Conservation (phyloP, 2,113 vertebrate genomes). For the Podarcis raffonei region DNA sequence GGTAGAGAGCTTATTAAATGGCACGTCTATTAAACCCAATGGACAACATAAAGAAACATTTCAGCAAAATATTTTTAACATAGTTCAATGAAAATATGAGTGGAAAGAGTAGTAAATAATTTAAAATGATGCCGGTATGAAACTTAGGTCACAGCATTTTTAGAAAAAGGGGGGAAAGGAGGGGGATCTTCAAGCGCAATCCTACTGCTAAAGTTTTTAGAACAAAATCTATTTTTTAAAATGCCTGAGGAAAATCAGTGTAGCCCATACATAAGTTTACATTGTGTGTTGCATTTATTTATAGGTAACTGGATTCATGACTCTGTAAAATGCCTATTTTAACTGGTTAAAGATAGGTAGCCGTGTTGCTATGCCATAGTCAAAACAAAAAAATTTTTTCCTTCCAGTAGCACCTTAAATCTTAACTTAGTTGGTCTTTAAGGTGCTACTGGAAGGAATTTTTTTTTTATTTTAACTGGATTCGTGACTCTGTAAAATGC, state of each 20-base stretch:
- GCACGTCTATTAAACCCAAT: slow-evolving; percentile 76
- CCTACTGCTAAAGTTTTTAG: slow-evolving; percentile 58
- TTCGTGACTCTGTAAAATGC: neutral
- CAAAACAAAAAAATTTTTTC: too few relatives aligned
- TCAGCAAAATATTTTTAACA: slow-evolving; percentile 76
- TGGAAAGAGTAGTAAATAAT: slow-evolving; percentile 72
- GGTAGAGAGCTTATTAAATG: slow-evolving; percentile 84
- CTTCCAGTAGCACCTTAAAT: too few relatives aligned
- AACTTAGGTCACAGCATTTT: slow-evolving; percentile 53
- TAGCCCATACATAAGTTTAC: neutral
- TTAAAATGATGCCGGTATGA: slow-evolving; percentile 58
- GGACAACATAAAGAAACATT: slow-evolving; percentile 81
- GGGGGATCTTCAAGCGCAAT: slow-evolving; percentile 59
- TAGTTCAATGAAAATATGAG: slow-evolving; percentile 72
- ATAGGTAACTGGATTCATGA: neutral
- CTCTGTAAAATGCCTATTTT: neutral
- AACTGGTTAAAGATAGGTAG: too few relatives aligned
- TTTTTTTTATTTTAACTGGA: slow-evolving; percentile 30
- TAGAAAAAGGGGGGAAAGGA: slow-evolving; percentile 33
- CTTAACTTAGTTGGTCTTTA: too few relatives aligned
- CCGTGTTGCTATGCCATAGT: too few relatives aligned
- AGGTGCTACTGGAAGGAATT: too few relatives aligned
- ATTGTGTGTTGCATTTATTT: slow-evolving; percentile 11
- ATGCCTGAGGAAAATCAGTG: slow-evolving; percentile 11
- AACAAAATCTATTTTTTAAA: slow-evolving; percentile 31